phyloP scores from a whole-genome alignment of 2,888 invertebrate species.

The Sarcophaga subvicina region DNA sequence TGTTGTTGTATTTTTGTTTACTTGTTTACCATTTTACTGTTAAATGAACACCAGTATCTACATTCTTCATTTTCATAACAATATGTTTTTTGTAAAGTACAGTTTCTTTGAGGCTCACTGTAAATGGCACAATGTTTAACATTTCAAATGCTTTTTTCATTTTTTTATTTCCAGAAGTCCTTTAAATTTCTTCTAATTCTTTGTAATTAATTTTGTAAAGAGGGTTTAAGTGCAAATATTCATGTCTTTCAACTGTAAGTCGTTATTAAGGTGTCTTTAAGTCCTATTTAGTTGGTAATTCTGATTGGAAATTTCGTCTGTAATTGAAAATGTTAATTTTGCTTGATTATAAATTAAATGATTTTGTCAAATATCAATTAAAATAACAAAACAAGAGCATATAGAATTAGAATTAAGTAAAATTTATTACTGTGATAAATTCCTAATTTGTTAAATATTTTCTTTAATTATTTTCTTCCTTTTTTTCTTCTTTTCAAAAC shows the following conservation, averaged over 20 bases:
- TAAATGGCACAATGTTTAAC: neutral
- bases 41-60: too few species aligned
- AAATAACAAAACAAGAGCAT: too few species aligned
- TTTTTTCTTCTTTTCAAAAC: neutral
- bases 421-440: constrained; percentile 71
- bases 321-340: too few species aligned
- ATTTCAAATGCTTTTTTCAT: neutral
- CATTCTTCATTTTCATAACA: too few species aligned
- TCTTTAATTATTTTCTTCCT: constrained; percentile 42
- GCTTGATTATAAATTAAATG: neutral
- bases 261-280: constrained; percentile 44
- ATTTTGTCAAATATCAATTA: constrained; percentile 8
- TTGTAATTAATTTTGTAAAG: constrained; percentile 16
- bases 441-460: constrained; percentile 60
- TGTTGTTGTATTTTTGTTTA: too few species aligned
- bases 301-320: constrained; percentile 23
- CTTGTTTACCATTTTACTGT: too few species aligned
- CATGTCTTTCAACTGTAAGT: constrained; percentile 30
- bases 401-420: constrained; percentile 60
- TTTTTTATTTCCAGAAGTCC: constrained; percentile 49
- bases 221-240: constrained; percentile 68
- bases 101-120: too few species aligned
- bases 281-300: constrained; percentile 27
- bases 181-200: constrained; percentile 21
- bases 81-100: too few species aligned